Evolutionary conservation across 2,888 invertebrate species (phyloP), one percentile per base, ranked within the genome.

Genomic region (Alentia gelatinosa): DNA sequence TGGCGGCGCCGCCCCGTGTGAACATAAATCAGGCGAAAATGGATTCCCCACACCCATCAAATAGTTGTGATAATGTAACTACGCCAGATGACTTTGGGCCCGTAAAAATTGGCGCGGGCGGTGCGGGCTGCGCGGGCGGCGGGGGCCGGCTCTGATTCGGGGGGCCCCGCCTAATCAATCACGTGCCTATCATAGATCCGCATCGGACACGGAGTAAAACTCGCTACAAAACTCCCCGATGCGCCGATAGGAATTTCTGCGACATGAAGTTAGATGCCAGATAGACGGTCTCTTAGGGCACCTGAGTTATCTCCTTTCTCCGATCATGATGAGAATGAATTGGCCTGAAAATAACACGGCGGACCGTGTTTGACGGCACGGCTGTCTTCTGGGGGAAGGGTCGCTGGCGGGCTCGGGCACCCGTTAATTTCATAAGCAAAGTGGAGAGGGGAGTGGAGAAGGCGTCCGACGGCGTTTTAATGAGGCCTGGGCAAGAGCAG

Each of bases 21-120:
- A 47, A 47, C 86, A 86, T 86, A 86, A 86, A 86, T 86, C 86
- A 86, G 86, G 47, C 50, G 86, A n/a, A 42, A 86, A 86, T 86
- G 86, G 86, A 86, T 86, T 86, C 47, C 47, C 47, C 47, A 42
- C 86, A 86, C 86, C 86, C 86, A 86, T 86, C 86, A 86, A 86
- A 86, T 42, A 86, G 86, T 86, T 86, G 86, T 86, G 86, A 86
- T 86, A 86, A 86, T 86, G 86, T 86, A 86, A 86, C 47, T 86
- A 86, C 86, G 86, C 86, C 42, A 86, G 86, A 86, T 86, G 86
- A 86, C 86, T 86, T 86, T 15, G 42, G 86, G 30, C 26, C 50
- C 86, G 83, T 83, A 83, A 83, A 83, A 83, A 83, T 83, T 83
- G 83, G 26, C 42, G 26, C 30, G 83, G 23, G 40, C 39, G 15